Conservation (phyloP, 2,888 invertebrate species). For the Anthophora plumipes region DNA sequence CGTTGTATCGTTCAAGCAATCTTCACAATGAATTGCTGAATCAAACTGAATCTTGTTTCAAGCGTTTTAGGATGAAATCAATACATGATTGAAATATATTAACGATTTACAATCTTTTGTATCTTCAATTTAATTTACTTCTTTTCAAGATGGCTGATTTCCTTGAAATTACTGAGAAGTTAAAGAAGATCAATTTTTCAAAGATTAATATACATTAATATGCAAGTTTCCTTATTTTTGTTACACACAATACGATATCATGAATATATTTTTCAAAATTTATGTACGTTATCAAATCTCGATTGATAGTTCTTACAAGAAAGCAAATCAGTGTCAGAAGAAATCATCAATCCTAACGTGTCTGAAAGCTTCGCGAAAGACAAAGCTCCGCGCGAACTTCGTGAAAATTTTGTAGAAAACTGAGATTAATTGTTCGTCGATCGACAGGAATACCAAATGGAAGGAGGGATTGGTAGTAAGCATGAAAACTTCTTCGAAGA, state of each 20-base stretch:
- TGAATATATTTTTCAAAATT: too few species aligned
- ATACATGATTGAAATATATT: too few species aligned
- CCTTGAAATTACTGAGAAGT: too few species aligned
- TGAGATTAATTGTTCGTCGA: constrained; percentile 68
- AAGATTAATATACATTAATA: too few species aligned
- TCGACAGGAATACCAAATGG: constrained; percentile 32
- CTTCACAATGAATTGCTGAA: constrained; percentile 10
- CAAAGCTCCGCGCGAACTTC: too few species aligned
- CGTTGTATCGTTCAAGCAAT: constrained; percentile 17
- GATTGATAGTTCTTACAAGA: not conserved
- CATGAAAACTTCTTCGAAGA: constrained; percentile 17
- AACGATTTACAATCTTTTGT: too few species aligned
- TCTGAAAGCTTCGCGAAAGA: constrained; percentile 7
- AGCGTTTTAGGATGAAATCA: not conserved
- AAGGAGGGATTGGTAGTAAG: not conserved
- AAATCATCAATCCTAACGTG: constrained; percentile 31
- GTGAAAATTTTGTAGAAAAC: constrained; percentile 39
- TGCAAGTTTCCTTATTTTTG: too few species aligned
- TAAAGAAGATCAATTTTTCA: too few species aligned
- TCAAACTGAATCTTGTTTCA: constrained; percentile 20
- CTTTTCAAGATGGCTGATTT: too few species aligned
- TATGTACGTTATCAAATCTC: not conserved
- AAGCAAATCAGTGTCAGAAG: constrained; percentile 16
- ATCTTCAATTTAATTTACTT: too few species aligned
- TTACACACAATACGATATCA: too few species aligned